Percentiles rank a stretch among this genome's conserved stretches.
phyloP scores from a whole-genome alignment of 2,888 invertebrate genomes.

The Mythimna albipuncta region DNA sequence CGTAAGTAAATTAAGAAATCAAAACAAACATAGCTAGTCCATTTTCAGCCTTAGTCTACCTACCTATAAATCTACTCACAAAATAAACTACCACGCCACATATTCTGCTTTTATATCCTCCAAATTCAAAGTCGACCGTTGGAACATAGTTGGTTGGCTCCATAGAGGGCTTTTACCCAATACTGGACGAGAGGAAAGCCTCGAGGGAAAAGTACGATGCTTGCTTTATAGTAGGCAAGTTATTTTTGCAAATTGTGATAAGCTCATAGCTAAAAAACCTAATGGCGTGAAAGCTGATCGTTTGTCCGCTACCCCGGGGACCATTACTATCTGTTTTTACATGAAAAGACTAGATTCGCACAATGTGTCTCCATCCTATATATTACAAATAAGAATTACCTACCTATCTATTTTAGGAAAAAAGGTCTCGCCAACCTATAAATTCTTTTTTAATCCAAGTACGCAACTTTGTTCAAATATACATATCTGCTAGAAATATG shows the following conservation, averaged over 20 bases:
- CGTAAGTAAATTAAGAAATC: not conserved
- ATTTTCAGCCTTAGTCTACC: not conserved
- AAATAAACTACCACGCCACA: not conserved
- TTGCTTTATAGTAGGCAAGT: slow-evolving; percentile 57
- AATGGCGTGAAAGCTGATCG: slow-evolving; percentile 80
- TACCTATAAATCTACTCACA: not conserved
- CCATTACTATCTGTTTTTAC: slow-evolving; percentile 72
- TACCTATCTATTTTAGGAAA: slow-evolving; percentile 44
- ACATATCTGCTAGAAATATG: slow-evolving; percentile 56
- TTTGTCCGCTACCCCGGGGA: slow-evolving; percentile 73
- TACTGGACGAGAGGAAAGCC: slow-evolving; percentile 29
- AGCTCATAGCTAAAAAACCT: slow-evolving; percentile 75
- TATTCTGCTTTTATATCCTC: slow-evolving; percentile 3
- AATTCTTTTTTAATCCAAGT: slow-evolving; percentile 59
- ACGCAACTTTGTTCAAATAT: slow-evolving; percentile 51
- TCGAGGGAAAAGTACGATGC: slow-evolving; percentile 35
- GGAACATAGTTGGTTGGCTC: slow-evolving; percentile 17
- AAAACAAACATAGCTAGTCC: not conserved
- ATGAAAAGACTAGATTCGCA: slow-evolving; percentile 68
- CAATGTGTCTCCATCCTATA: slow-evolving; percentile 56
- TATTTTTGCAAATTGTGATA: slow-evolving; percentile 77
- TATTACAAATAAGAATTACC: slow-evolving; percentile 53
- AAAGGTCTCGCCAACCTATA: slow-evolving; percentile 53
- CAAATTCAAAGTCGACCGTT: slow-evolving; percentile 9
- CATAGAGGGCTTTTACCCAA: slow-evolving; percentile 27